phyloP scores from a whole-genome alignment of 1,140 invertebrate species.

The Brachionus sp. region DNA sequence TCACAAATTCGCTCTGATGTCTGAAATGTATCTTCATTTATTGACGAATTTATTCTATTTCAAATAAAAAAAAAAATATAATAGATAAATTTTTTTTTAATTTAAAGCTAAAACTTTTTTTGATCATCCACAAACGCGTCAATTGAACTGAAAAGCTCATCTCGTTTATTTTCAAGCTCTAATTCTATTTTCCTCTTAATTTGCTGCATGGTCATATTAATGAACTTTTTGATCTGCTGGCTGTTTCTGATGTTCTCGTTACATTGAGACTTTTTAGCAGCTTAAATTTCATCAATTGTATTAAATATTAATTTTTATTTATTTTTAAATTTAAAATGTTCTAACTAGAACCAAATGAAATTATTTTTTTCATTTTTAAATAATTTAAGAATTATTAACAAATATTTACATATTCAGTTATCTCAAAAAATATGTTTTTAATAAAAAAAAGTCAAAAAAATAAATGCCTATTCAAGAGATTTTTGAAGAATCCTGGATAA shows the following conservation, averaged over 20 bases:
- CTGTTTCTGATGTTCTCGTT: slow-evolving; percentile 35
- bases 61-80: not conserved
- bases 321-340: not conserved
- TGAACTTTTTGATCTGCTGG: slow-evolving; percentile 39
- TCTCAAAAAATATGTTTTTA: no score
- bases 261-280: slow-evolving; percentile 39
- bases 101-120: not conserved
- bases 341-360: no score
- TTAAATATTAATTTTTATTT: no score
- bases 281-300: not conserved
- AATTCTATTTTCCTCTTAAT: slow-evolving; percentile 38
- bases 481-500: not conserved
- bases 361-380: no score
- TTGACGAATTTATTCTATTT: slow-evolving; percentile 1
- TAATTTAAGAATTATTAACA: no score
- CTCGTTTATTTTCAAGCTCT: slow-evolving; percentile 35
- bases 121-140: slow-evolving; percentile 36
- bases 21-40: slow-evolving; percentile 41
- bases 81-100: not conserved
- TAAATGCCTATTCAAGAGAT: not conserved
- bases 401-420: no score
- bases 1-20: slow-evolving; percentile 37
- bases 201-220: slow-evolving; percentile 45
- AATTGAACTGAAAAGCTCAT: slow-evolving; percentile 35
- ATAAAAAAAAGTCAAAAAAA: not conserved